Percentiles rank a stretch among this genome's conserved stretches.
These are phyloP conservation scores for Synergus umbraculus DNA, from an alignment of 2,888 invertebrate genomes.

Conservation along the genomic window DNA sequence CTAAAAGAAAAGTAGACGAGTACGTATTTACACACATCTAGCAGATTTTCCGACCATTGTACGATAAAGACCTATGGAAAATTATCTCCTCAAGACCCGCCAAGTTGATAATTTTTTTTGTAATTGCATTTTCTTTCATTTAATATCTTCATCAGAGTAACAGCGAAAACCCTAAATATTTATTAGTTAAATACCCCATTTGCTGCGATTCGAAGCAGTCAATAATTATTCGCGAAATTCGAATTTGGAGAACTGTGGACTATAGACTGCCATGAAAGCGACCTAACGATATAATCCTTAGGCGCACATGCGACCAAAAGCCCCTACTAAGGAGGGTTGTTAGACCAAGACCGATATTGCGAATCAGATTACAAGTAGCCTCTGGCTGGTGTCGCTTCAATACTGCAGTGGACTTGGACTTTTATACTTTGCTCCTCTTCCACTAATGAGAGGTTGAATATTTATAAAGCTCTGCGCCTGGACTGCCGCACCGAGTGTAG, in stretches of 20 bases:
- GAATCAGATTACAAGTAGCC: slow-evolving; percentile 68
- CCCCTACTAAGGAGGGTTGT: slow-evolving; percentile 1
- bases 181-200: not conserved
- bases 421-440: slow-evolving; percentile 60
- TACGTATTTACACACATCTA: slow-evolving; percentile 1
- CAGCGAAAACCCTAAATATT: not conserved
- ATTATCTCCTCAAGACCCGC: not conserved
- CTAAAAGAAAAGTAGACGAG: slow-evolving; percentile 25
- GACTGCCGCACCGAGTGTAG: slow-evolving; percentile 46
- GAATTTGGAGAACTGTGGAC: slow-evolving; percentile 35
- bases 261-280: slow-evolving; percentile 50
- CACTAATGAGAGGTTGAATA: slow-evolving; percentile 73
- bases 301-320: slow-evolving; percentile 19
- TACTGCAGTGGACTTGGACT: slow-evolving; percentile 56
- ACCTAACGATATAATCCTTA: slow-evolving; percentile 46
- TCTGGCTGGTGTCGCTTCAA: slow-evolving; percentile 56
- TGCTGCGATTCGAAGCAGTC: not conserved
- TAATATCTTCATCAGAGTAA: not conserved
- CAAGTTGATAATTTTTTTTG: not conserved
- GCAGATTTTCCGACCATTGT: slow-evolving; percentile 10
- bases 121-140: not conserved
- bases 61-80: not conserved
- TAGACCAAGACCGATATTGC: slow-evolving; percentile 54
- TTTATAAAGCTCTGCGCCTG: slow-evolving; percentile 70
- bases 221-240: not conserved